Evolutionary conservation across 2,888 invertebrate genomes (phyloP).

Genomic region (Dermolepida albohirtum): DNA sequence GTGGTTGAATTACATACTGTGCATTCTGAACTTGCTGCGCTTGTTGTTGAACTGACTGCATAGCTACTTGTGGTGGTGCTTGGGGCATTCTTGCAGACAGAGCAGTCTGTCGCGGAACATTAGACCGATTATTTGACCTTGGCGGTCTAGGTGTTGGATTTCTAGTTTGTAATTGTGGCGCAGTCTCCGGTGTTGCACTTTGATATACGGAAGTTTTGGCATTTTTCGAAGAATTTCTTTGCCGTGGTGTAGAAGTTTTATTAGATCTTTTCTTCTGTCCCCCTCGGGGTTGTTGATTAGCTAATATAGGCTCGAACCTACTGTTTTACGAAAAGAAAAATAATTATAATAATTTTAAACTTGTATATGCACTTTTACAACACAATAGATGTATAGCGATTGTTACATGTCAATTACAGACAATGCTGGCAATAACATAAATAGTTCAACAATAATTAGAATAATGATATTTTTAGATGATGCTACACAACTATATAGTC

Average conservation of each 20-base stretch:
- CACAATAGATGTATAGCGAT: too few species aligned
- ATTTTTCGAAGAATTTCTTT: conserved; percentile 1
- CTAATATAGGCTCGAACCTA: too few species aligned
- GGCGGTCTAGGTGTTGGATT: conserved; percentile 9
- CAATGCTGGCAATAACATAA: too few species aligned
- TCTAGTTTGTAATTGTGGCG: neutral
- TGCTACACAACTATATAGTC: too few species aligned
- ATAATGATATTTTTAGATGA: too few species aligned
- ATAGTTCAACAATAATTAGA: too few species aligned
- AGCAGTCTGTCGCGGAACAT: conserved; percentile 10
- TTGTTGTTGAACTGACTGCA: conserved; percentile 28
- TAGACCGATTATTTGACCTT: conserved; percentile 11
- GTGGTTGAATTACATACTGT: conserved; percentile 50
- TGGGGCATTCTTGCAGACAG: conserved; percentile 19
- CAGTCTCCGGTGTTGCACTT: neutral
- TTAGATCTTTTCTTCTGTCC: conserved; percentile 18
- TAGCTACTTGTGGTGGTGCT: conserved; percentile 22
- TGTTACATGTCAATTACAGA: too few species aligned
- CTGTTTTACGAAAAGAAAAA: too few species aligned
- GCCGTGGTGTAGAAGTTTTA: conserved; percentile 3
- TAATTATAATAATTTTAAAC: too few species aligned
- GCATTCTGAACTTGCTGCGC: conserved; percentile 33
- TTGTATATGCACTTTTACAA: too few species aligned
- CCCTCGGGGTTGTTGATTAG: neutral
- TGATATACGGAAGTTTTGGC: neutral